Evolutionary conservation across 1,140 invertebrate genomes (phyloP).

Genomic region (Neotoxoptera formosana): DNA sequence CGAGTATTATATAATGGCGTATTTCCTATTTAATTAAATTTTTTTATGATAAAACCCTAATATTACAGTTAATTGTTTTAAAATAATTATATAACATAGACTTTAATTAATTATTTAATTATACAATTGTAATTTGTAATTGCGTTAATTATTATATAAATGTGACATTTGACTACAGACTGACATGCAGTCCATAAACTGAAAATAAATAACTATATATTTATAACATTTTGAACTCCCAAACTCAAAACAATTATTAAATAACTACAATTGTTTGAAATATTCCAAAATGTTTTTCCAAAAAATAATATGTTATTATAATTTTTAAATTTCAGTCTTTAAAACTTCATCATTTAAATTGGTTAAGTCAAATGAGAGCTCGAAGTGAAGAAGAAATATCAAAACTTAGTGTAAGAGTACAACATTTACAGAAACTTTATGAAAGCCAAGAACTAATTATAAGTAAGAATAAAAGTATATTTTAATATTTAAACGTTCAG

Average conservation of each 20-base stretch:
- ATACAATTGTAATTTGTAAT: neutral
- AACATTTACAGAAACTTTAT: constrained; percentile 67
- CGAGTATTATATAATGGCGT: no score
- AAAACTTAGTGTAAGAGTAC: constrained; percentile 64
- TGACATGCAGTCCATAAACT: no score
- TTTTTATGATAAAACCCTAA: neutral
- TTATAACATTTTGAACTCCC: neutral
- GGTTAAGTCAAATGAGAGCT: constrained; percentile 61
- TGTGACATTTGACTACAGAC: no score
- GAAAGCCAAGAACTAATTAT: constrained; percentile 68
- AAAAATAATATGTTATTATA: neutral
- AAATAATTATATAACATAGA: neutral
- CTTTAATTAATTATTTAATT: no score
- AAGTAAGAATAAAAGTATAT: constrained; percentile 62
- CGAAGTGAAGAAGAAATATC: constrained; percentile 64
- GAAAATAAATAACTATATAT: no score
- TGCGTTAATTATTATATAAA: no score
- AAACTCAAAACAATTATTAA: neutral
- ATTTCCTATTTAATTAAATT: neutral
- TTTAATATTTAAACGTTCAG: neutral
- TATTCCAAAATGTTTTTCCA: neutral
- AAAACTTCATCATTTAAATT: constrained; percentile 60
- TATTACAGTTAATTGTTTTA: neutral
- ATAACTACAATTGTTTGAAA: neutral
- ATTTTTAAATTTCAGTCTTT: constrained; percentile 60